A percentile compares a stretch with the other conserved stretches of the same genome.
Conservation (phyloP, 2,888 invertebrate species). For the Thymelicus lineola region DNA sequence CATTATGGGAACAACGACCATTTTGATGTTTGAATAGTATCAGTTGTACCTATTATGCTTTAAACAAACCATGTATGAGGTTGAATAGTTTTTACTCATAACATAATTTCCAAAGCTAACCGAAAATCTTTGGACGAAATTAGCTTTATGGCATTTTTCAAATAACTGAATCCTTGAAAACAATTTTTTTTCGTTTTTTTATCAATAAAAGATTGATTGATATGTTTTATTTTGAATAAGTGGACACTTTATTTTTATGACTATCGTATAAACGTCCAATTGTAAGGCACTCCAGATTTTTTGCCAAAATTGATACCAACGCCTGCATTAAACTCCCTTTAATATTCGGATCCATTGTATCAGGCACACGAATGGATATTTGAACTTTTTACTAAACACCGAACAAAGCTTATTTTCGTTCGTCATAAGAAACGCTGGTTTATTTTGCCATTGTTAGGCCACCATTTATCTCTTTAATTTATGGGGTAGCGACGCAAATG, state of each 20-base stretch:
- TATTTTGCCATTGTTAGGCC: slow-evolving; percentile 80
- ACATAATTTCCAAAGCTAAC: neutral
- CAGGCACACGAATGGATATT: slow-evolving; percentile 64
- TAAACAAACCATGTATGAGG: neutral
- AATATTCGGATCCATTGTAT: slow-evolving; percentile 70
- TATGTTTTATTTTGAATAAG: slow-evolving; percentile 12
- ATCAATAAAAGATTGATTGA: neutral
- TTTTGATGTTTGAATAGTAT: slow-evolving; percentile 18
- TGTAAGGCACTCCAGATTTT: slow-evolving; percentile 61
- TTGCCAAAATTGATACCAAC: slow-evolving; percentile 60
- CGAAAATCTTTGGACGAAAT: too few relatives aligned
- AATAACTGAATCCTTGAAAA: too few relatives aligned
- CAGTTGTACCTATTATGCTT: neutral
- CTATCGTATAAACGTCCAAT: slow-evolving; percentile 58
- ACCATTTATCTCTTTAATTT: slow-evolving; percentile 84
- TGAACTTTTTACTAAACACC: slow-evolving; percentile 70
- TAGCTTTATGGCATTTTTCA: too few relatives aligned
- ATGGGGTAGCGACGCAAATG: slow-evolving; percentile 77
- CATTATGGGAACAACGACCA: slow-evolving; percentile 19
- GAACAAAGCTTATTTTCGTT: slow-evolving; percentile 76
- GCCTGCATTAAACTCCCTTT: slow-evolving; percentile 66
- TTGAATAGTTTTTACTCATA: too few relatives aligned
- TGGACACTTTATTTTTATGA: slow-evolving; percentile 44
- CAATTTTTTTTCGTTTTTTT: too few relatives aligned
- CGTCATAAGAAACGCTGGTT: slow-evolving; percentile 76